These are phyloP conservation scores for Cantharis flavilabris DNA, from an alignment of 2,888 invertebrate species.

Conservation along the genomic window DNA sequence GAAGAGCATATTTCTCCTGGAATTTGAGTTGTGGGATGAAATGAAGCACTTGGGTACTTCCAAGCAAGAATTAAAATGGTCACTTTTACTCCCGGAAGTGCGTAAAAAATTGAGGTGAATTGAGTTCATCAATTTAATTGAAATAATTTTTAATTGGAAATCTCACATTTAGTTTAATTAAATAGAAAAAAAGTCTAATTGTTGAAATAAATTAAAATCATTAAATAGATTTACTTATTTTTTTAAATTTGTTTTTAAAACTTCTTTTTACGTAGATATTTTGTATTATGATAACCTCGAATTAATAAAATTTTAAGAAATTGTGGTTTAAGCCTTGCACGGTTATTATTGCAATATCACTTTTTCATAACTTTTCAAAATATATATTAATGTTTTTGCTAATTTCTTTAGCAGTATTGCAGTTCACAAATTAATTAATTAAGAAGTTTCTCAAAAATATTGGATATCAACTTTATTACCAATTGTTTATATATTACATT, in stretches of 20 bases:
- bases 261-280: not conserved
- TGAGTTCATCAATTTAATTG: not conserved
- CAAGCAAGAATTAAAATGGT: too few relatives aligned
- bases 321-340: not conserved
- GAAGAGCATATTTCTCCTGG: too few relatives aligned
- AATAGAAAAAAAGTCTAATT: not conserved
- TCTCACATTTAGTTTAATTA: not conserved
- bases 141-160: too few relatives aligned
- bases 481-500: not conserved
- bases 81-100: too few relatives aligned
- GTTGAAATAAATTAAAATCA: not conserved
- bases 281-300: not conserved
- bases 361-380: not conserved
- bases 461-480: not conserved
- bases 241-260: not conserved
- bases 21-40: too few relatives aligned
- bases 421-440: not conserved
- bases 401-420: not conserved
- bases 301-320: not conserved
- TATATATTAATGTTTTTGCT: not conserved
- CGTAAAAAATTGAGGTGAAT: too few relatives aligned
- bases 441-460: not conserved
- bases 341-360: not conserved
- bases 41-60: too few relatives aligned
- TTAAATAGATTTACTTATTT: not conserved